phyloP scores from a whole-genome alignment of 2,113 vertebrate species.

The Athene cunicularia region DNA sequence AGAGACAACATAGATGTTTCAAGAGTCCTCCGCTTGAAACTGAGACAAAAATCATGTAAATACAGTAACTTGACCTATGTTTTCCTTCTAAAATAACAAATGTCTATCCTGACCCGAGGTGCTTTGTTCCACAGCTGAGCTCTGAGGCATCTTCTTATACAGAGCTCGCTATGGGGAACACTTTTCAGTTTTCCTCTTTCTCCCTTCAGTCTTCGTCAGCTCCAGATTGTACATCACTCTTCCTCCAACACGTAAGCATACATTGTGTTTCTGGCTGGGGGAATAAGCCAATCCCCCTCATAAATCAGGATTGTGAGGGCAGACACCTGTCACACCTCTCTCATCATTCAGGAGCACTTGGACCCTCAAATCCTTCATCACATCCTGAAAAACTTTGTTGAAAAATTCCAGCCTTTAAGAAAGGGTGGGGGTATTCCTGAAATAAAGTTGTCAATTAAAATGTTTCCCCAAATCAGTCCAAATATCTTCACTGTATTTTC shows the following conservation, averaged over 20 bases:
- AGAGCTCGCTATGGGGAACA: neutral
- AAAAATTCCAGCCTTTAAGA: neutral
- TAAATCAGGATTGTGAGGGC: neutral
- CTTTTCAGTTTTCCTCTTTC: neutral
- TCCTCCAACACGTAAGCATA: neutral
- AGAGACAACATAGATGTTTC: neutral
- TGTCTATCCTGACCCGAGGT: neutral
- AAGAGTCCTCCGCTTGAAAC: neutral
- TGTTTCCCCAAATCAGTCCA: neutral
- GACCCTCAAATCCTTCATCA: neutral
- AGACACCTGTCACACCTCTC: neutral
- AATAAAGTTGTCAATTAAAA: neutral
- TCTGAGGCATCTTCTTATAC: neutral
- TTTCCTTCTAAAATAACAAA: neutral
- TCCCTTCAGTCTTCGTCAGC: neutral
- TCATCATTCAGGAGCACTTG: neutral
- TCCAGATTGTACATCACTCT: neutral
- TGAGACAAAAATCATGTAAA: neutral
- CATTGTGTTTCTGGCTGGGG: neutral
- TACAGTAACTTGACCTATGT: neutral
- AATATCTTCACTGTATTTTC: neutral
- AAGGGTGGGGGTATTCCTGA: neutral
- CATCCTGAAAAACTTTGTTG: neutral
- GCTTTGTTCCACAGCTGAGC: neutral
- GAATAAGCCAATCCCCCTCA: neutral